Conservation (phyloP, 2,797 vertebrate species). For the Lacerta bilineata region DNA sequence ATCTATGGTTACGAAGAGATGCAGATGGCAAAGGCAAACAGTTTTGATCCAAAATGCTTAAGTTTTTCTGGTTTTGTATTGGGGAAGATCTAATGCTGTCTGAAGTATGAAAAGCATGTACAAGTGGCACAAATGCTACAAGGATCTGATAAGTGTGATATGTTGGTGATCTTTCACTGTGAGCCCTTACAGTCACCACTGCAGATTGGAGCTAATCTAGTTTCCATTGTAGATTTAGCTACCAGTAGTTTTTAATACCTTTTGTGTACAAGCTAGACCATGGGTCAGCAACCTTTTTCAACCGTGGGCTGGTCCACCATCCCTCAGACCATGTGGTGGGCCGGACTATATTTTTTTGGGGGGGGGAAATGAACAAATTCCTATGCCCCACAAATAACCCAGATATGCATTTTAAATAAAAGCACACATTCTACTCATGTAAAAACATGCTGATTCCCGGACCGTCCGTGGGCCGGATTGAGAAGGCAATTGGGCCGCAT, state of each 20-base stretch:
- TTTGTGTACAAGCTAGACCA: not conserved
- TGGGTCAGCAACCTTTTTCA: no score
- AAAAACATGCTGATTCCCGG: no score
- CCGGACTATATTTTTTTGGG: no score
- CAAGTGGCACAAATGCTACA: not conserved
- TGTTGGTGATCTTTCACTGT: not conserved
- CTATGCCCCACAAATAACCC: no score
- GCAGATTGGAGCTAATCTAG: not conserved
- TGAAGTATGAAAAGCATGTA: not conserved
- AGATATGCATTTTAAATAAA: no score
- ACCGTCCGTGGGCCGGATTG: no score
- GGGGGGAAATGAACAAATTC: no score
- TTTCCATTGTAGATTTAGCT: not conserved
- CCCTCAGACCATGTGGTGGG: no score
- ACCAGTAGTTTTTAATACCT: not conserved
- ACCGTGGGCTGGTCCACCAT: no score
- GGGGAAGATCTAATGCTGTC: not conserved
- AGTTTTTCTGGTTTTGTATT: not conserved
- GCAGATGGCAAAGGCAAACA: conserved; percentile 30
- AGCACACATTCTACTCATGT: no score
- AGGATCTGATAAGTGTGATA: not conserved
- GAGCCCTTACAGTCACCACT: not conserved
- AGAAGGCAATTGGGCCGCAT: no score
- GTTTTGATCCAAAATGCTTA: conserved; percentile 27
- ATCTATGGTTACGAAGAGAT: conserved; percentile 37